phyloP scores from a whole-genome alignment of 2,113 vertebrate species.

The Eulemur macaco region DNA sequence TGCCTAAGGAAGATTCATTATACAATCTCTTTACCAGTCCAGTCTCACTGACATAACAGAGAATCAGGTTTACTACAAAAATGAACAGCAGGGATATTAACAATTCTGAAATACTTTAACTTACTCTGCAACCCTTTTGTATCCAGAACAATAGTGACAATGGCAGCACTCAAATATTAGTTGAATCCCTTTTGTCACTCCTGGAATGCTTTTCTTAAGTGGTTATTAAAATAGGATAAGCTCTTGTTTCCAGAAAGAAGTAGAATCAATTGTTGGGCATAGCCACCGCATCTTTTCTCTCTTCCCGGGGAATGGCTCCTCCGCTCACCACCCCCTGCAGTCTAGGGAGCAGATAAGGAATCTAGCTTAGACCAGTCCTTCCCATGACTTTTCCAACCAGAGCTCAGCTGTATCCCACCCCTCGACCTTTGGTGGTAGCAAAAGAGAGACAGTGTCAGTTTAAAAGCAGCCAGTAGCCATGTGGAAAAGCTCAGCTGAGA shows the following conservation, averaged over 20 bases:
- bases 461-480: not conserved
- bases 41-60: not conserved
- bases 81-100: not conserved
- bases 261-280: not conserved
- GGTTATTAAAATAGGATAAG: not conserved
- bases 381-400: not conserved
- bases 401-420: not conserved
- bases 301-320: not conserved
- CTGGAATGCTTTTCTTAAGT: not conserved
- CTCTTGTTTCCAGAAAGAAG: not conserved
- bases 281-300: not conserved
- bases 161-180: not conserved
- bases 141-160: not conserved
- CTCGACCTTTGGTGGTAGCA: not conserved
- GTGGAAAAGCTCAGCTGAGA: not conserved
- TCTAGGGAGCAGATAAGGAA: not conserved
- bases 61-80: not conserved
- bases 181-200: not conserved
- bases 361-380: not conserved
- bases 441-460: not conserved
- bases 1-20: not conserved
- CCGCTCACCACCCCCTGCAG: not conserved
- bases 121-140: not conserved
- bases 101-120: not conserved
- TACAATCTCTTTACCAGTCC: not conserved